Percentiles rank a stretch among this genome's conserved stretches.
Evolutionary conservation across 2,888 invertebrate genomes (phyloP).

Genomic region (Oscheius myriophilus): DNA sequence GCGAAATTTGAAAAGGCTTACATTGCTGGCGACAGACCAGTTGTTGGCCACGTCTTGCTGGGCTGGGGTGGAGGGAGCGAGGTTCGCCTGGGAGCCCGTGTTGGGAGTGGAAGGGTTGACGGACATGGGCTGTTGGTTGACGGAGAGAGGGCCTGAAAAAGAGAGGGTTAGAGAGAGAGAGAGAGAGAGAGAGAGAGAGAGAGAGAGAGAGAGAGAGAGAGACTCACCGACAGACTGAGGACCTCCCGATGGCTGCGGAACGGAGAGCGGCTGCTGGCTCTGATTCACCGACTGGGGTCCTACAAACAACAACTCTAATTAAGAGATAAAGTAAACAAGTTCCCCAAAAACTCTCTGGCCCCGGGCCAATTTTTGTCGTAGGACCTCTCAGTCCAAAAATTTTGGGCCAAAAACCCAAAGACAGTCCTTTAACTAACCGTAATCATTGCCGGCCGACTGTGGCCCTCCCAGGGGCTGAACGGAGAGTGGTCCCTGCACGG

Average conservation of each 20-base stretch:
- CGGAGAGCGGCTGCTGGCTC: conserved; percentile 12
- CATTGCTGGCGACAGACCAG: not conserved
- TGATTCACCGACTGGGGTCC: conserved; percentile 6
- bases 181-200: too few species aligned
- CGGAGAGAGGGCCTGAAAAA: conserved; percentile 8
- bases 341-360: not conserved
- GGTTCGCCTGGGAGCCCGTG: not conserved
- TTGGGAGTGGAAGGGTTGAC: conserved; percentile 17
- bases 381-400: too few species aligned
- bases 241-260: conserved; percentile 2
- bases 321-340: not conserved
- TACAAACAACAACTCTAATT: not conserved
- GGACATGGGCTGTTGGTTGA: conserved; percentile 17
- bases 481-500: conserved; percentile 5
- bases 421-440: not conserved
- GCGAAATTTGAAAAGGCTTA: not conserved
- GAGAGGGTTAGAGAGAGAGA: too few species aligned
- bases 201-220: too few species aligned
- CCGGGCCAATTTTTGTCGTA: too few species aligned
- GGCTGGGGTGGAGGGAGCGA: conserved; percentile 18
- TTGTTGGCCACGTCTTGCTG: not conserved
- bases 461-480: conserved; percentile 10
- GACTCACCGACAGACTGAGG: conserved; percentile 17
- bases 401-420: not conserved
- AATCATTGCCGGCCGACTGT: not conserved